Conservation (phyloP, 2,888 invertebrate species). For the Parascotia fuliginaria region DNA sequence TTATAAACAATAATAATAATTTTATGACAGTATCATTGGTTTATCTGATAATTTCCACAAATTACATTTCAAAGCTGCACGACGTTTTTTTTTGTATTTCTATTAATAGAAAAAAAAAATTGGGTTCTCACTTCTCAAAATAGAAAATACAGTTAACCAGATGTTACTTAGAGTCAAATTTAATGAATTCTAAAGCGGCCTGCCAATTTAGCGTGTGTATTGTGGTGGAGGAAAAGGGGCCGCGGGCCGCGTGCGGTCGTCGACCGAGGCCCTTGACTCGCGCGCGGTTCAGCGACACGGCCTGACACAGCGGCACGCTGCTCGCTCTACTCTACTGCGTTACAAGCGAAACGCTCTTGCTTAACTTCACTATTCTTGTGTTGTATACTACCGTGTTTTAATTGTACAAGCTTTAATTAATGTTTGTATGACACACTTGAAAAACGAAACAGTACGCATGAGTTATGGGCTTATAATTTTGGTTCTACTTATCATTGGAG, state of each 20-base stretch:
- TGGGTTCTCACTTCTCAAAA: conserved; percentile 17
- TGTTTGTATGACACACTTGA: no score
- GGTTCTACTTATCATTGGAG: no score
- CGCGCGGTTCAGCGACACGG: conserved; percentile 80
- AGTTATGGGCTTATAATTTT: no score
- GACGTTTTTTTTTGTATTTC: not conserved
- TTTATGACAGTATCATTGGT: no score
- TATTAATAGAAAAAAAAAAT: not conserved
- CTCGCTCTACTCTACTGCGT: conserved; percentile 32
- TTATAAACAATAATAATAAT: no score
- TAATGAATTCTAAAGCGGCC: conserved; percentile 58
- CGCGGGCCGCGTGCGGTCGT: conserved; percentile 75
- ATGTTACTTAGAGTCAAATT: conserved; percentile 44
- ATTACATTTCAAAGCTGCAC: not conserved
- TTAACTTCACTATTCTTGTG: not conserved
- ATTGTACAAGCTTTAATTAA: no score
- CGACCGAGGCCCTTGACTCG: conserved; percentile 85
- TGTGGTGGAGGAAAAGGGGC: conserved; percentile 68
- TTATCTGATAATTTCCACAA: no score
- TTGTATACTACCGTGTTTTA: not conserved
- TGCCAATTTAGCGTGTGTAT: conserved; percentile 64
- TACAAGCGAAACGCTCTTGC: conserved; percentile 2
- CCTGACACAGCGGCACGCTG: conserved; percentile 53
- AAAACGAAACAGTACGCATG: no score
- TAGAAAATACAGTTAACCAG: conserved; percentile 41